Base-by-base conservation (phyloP, 1,140 invertebrate species). In the Whitmania pigra region DNA sequence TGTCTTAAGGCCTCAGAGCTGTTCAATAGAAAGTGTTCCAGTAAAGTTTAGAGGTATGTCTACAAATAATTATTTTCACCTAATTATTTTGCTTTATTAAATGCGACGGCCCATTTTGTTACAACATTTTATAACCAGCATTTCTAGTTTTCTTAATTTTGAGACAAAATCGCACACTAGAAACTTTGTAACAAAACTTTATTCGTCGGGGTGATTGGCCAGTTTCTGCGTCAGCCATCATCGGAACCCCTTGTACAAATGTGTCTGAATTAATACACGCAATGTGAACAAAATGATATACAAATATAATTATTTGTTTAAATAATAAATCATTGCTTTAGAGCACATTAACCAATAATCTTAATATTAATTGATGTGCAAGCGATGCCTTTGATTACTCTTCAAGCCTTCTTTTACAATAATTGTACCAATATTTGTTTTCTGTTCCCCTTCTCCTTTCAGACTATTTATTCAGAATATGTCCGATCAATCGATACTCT, bases 391-490 rank as follows among this genome's bases (percentile, higher is more conserved):
- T 1, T 18, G 11, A n/a, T 63, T 5, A 63, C 29, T 31, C 20
- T 63, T 31, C 2, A 22, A n/a, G 27, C 27, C 17, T 22, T 60
- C 17, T 4, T 60, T 27, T 22, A 22, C 55, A 18, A 25, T 31
- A 63, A 25, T 13, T 2, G 11, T 20, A 15, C 18, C 15, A 63
- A 25, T 31, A 63, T 63, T 31, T 25, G n/a, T 57, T 2, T n/a
- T 57, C 54, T 57, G 20, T n/a, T 57, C 9, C 2, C 29, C 57
- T 25, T 63, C 13, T 13, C 29, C 57, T 25, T 63, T 63, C 84
- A 97, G 96, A 99, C 85, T 99, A 95, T 82, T 86, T 97, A 69
- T 98, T 99, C 82, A 95, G 94, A 87, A 94, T 99, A 88, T 98
- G 94, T 85, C 94, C 95, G 68, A 94, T 94, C 88, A 97, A 97